Conservation (phyloP, 2,113 vertebrate species). For the Podocnemis expansa region DNA sequence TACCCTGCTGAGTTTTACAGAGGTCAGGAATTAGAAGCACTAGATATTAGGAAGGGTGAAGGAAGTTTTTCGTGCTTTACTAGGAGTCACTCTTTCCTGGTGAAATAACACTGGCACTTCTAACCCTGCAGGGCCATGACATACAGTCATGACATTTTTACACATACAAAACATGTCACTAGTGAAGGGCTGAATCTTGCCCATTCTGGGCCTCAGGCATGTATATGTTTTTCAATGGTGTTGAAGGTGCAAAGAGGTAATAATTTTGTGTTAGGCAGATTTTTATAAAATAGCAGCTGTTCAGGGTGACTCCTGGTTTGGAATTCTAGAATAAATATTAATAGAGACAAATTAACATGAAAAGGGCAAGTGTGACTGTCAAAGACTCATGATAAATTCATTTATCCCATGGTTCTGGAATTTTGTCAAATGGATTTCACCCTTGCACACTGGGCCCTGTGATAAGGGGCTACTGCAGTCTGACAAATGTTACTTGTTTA, state of each 20-base stretch:
- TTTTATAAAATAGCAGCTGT: background rate
- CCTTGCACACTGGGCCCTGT: background rate
- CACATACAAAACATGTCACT: background rate
- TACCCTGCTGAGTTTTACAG: background rate
- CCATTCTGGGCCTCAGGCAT: background rate
- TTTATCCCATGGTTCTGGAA: background rate
- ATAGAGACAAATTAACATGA: background rate
- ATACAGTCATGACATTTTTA: background rate
- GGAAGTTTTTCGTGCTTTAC: background rate
- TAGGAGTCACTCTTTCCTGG: background rate
- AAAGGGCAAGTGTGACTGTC: background rate
- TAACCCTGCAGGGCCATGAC: background rate
- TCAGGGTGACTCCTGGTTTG: background rate
- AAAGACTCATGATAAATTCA: background rate
- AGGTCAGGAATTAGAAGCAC: rapidly evolving
- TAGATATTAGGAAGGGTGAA: background rate
- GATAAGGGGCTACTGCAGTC: background rate
- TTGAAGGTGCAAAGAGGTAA: background rate
- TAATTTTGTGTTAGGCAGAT: background rate
- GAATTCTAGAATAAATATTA: background rate
- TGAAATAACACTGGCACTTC: rapidly evolving
- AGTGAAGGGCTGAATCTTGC: background rate
- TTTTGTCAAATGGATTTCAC: background rate
- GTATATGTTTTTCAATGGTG: background rate
- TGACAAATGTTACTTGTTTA: background rate